Evolutionary conservation across 1,140 invertebrate genomes (phyloP), one percentile per base, ranked within the genome.

Genomic region (Carcinoscorpius rotundicauda): DNA sequence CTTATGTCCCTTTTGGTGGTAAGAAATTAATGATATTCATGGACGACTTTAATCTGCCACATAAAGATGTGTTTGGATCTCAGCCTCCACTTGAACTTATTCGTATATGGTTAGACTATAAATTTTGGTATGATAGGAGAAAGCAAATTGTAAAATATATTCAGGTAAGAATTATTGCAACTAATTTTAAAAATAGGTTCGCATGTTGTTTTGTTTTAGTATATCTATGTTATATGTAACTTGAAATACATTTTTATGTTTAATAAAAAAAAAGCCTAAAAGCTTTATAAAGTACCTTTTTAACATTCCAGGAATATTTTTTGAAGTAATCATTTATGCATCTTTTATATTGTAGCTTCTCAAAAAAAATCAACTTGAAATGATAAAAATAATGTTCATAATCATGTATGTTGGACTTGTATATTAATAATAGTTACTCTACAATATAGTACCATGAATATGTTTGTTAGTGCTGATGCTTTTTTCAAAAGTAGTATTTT

Each of bases 1-100:
- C 87, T 61, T 91, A 85, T 75, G 82, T 87, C 1, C 89, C 89
- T 0, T 75, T 82, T 48, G 86, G 83, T 69, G 85, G 79, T 56
- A 92, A 91, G 79, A 86, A 78, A 69, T 82, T 93, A 80, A 82
- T 93, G 59, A 83, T 84, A 3, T 91, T 91, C 74, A 84, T 93
- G 82, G 90, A 94, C 75, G 89, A 93, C 74, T 85, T 93, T 69
- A 93, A 93, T 75, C 91, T 92, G 87, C 89, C 89, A 1, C 85
- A 84, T n/a, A 88, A 89, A 69, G 90, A 93, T 69, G 82, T 80
- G 5, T 93, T 88, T 74, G 89, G 89, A 0, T 88, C 88, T 0
- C 89, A 92, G 73, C 88, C 89, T 9, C 87, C 90, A 3, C 75
- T 94, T 4, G 90, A 94, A 76, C 75, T 93, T 49, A 81, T 93